These are phyloP conservation scores for Sebastiscus albofasciatus DNA, from an alignment of 2,797 vertebrate species.

Conservation along the genomic window DNA sequence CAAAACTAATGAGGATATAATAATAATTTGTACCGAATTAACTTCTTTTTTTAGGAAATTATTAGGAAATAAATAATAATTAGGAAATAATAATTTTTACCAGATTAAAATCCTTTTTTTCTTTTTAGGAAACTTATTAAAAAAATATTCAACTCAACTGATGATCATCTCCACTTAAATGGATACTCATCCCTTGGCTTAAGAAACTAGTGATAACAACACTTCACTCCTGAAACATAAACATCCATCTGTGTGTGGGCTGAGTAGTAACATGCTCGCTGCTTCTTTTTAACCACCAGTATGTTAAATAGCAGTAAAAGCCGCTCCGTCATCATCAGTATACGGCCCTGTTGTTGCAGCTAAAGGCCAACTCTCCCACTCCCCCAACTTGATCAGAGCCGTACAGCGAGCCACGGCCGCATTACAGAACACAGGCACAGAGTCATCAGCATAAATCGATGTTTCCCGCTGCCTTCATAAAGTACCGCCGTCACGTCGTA, in stretches of 20 bases:
- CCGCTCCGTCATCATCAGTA: not conserved
- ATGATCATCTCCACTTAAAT: too few relatives aligned
- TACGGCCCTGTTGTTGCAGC: not conserved
- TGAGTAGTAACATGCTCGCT: not conserved
- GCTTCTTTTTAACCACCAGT: not conserved
- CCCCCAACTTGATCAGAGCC: slow-evolving; percentile 17
- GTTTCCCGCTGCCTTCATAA: slow-evolving; percentile 60
- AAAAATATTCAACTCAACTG: too few relatives aligned
- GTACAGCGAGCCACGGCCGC: slow-evolving; percentile 38
- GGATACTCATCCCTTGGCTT: too few relatives aligned
- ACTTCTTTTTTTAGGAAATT: too few relatives aligned
- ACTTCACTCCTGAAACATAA: not conserved
- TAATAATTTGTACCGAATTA: too few relatives aligned
- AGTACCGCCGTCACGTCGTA: slow-evolving; percentile 52
- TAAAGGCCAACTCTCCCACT: slow-evolving; percentile 1
- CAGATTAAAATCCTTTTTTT: not conserved
- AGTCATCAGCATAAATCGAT: slow-evolving; percentile 76
- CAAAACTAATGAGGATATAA: too few relatives aligned
- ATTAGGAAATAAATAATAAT: too few relatives aligned
- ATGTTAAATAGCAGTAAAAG: not conserved
- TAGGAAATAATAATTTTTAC: too few relatives aligned
- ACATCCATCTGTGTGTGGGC: not conserved
- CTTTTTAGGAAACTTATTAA: too few relatives aligned
- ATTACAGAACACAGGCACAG: slow-evolving; percentile 51
- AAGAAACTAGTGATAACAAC: not conserved